Evolutionary conservation across 2,797 vertebrate genomes (phyloP), one percentile per base, ranked within the genome.

Genomic region (Protonibea diacanthus): DNA sequence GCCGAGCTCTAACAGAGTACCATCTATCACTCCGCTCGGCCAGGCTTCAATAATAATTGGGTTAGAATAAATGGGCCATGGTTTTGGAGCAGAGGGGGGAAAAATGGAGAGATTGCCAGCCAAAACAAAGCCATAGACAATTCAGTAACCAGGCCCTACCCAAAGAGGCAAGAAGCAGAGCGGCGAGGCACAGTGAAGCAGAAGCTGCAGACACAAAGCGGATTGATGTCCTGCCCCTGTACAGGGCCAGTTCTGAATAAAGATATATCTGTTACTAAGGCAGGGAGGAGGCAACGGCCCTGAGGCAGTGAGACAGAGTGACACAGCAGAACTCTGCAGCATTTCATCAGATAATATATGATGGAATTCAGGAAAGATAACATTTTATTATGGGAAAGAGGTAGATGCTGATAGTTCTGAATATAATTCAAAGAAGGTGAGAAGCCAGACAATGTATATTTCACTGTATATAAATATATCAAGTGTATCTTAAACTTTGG

Each of bases 41-140:
- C 90, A 90, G 88, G 88, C 93, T 93, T 95, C 91, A 85, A 90
- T 94, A 93, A 93, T 94, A 94, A 95, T 93, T 93, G 92, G 88
- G 90, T 92, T 93, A 83, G 88, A 89, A 94, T 93, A 94, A 95
- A 95, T 95, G 92, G 91, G 92, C 90, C 93, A 85, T 92, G 89
- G 89, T 90, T 95, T 90, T 85, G 75, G 80, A 90, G 84, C 87
- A 85, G 74, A 76, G 86, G 71, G 70, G 71, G 56, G 67, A 65
- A 85, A 59, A 76, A 66, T 71, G 38, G 63, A 61, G 80, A 33
- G 80, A 77, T 82, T 71, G 73, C 70, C 59, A 88, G 83, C 62
- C 73, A 89, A 90, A 91, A 91, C 88, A 89, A 86, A 92, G 84
- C 83, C 74, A 76, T 10, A 81, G 61, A 88, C 86, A 85, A 88